Evolutionary conservation across 2,797 vertebrate species (phyloP).

Genomic region (Onychomys torridus): DNA sequence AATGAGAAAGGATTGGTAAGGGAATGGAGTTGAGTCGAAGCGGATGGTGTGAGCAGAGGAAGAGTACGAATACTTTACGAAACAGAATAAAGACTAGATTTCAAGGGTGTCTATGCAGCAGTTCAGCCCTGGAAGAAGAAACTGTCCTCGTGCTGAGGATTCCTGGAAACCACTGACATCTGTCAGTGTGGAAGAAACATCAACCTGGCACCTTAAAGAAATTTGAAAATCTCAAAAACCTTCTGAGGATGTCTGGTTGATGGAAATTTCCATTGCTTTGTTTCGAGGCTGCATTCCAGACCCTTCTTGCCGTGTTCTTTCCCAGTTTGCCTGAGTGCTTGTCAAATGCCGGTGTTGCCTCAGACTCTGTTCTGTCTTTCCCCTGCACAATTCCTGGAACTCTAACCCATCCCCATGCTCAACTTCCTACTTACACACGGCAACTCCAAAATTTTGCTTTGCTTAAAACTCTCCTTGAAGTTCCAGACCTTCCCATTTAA

Average conservation of each 20-base stretch:
- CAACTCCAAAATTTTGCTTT: neutral
- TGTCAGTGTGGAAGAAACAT: neutral
- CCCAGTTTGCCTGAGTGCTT: too few relatives aligned
- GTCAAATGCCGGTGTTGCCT: neutral
- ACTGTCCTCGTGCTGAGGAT: neutral
- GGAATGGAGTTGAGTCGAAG: neutral
- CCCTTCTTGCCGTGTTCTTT: neutral
- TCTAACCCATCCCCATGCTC: neutral
- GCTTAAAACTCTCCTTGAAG: neutral
- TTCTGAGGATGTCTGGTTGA: too few relatives aligned
- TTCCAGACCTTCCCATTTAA: neutral
- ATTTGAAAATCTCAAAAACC: neutral
- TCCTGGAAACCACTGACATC: too few relatives aligned
- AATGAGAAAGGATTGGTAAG: too few relatives aligned
- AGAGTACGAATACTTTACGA: neutral
- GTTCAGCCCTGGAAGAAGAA: rapidly evolving
- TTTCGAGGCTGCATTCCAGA: rapidly evolving
- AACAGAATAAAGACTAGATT: rapidly evolving
- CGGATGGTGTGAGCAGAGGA: neutral
- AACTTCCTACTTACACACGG: neutral
- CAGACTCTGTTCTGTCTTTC: too few relatives aligned
- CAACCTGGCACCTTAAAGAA: too few relatives aligned
- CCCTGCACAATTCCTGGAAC: slow-evolving; percentile 45
- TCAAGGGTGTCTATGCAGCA: rapidly evolving
- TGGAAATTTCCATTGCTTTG: neutral